Evolutionary conservation across 2,888 invertebrate species (phyloP), one percentile per base, ranked within the genome.

Genomic region (Sinotaia quadrata): DNA sequence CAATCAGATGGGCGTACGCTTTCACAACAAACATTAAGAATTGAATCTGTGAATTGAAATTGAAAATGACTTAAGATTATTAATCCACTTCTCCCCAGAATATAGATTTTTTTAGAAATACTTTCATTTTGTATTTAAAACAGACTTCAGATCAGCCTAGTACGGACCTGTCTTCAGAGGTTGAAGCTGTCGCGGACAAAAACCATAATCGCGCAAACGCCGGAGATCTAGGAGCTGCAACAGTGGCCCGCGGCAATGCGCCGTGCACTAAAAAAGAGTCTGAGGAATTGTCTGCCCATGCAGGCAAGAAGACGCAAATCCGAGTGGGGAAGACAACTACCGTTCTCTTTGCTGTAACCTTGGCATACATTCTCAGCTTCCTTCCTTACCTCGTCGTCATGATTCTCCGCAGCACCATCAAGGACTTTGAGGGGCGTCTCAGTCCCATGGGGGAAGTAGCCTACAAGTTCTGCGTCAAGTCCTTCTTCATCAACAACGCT

Each of bases 401-500:
- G 84, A 78, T 81, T 3, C 57, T 83, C 18, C 67, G 84, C 51
- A 83, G 81, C 68, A 66, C 81, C 31, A 77, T 80, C 49, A 80
- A 76, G 66, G 82, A 81, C 62, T 79, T 84, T 34, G 84, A 84
- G 56, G 75, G 75, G 15, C 75, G 69, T 29, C 68, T 84, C 12
- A 78, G 74, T 24, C 77, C 81, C 0, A 71, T 75, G 2, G 78
- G 76, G 27, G 84, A 84, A 69, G 77, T 84, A 21, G 74, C 77
- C 21, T 82, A 83, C 67, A 84, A 84, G 76, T 83, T 84, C 51
- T 79, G 82, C 67, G 75, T 80, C 18, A 84, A 84, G 67, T 84
- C 84, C 3, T 84, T 81, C 72, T 83, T 84, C 69, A 81, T 84
- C 33, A 84, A 84, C 72, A 84, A 83, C 69, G 83, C 84, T n/a